Evolutionary conservation across 2,113 vertebrate species (phyloP), one percentile per base, ranked within the genome.

Genomic region (Okapia johnstoni): DNA sequence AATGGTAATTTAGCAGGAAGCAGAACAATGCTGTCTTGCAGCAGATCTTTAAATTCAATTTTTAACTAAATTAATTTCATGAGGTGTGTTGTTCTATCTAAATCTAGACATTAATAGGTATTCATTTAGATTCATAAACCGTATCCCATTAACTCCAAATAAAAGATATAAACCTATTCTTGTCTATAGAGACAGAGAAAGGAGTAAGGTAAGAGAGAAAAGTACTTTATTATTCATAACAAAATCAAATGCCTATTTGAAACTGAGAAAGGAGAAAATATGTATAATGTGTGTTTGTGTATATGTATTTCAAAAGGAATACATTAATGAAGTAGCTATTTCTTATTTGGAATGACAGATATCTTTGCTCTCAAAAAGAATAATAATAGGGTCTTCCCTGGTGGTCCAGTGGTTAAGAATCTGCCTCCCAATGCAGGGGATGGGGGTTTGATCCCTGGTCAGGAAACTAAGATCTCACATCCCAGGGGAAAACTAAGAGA

Each of bases 11-110:
- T 97, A 95, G 23, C 86, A 95, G 52, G 48, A 97, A 97, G 43
- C 57, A 88, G 85, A 96, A 87, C 54, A 86, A 86, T 95, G 19
- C 48, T 95, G 85, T 86, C 93, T 97, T 95, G 30, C 23, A 97
- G 55, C 3, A 90, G 83, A 96, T 97, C 93, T 97, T 98, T 98
- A 97, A 97, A 96, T 97, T 96, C 81, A 88, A 2, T 93, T 98
- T 96, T 96, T 93, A 96, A 87, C 85, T 95, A 95, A 95, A 94
- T 98, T 94, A 97, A 97, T 86, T 97, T 96, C 11, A 70, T 88
- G 54, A 96, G 36, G 17, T 95, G 36, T 40, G 61, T 90, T 94
- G n/a, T 87, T 96, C 90, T 96, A 11, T 94, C 40, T 94, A 94
- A 96, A 93, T 93, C 50, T 88, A 94, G 55, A 92, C 97, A 94